A percentile compares a stretch with the other conserved stretches of the same genome.
phyloP scores from a whole-genome alignment of 1,140 invertebrate species.

The Camponotus vicinus region DNA sequence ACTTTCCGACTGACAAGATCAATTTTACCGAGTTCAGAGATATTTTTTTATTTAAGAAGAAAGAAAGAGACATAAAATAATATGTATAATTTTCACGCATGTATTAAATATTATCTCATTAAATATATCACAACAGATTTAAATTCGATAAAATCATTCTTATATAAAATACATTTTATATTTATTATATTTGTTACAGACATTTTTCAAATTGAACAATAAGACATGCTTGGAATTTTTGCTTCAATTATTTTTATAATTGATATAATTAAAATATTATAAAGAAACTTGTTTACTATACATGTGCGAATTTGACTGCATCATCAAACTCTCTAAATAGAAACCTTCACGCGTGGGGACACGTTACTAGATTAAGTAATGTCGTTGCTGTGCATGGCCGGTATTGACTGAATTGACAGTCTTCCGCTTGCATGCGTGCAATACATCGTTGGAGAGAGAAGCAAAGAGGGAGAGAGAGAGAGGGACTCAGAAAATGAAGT shows the following conservation, averaged over 20 bases:
- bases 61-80: not conserved
- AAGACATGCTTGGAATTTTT: not conserved
- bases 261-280: not conserved
- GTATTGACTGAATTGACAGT: constrained; percentile 62
- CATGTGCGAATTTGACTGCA: constrained; percentile 8
- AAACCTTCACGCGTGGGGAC: not conserved
- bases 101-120: not conserved
- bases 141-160: not conserved
- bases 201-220: not conserved
- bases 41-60: constrained; percentile 24
- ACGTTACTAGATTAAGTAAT: constrained; percentile 60
- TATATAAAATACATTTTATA: too few relatives aligned
- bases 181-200: not conserved
- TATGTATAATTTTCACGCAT: not conserved
- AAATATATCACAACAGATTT: not conserved
- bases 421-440: constrained; percentile 55
- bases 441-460: constrained; percentile 19
- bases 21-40: not conserved
- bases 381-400: constrained; percentile 29
- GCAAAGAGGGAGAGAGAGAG: not conserved
- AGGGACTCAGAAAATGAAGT: constrained; percentile 44
- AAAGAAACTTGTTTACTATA: constrained; percentile 12
- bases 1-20: constrained; percentile 22
- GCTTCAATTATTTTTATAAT: not conserved
- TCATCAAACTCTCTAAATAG: constrained; percentile 38